Base-by-base conservation (phyloP, 1,140 invertebrate species). In the Heliconius nattereri region DNA sequence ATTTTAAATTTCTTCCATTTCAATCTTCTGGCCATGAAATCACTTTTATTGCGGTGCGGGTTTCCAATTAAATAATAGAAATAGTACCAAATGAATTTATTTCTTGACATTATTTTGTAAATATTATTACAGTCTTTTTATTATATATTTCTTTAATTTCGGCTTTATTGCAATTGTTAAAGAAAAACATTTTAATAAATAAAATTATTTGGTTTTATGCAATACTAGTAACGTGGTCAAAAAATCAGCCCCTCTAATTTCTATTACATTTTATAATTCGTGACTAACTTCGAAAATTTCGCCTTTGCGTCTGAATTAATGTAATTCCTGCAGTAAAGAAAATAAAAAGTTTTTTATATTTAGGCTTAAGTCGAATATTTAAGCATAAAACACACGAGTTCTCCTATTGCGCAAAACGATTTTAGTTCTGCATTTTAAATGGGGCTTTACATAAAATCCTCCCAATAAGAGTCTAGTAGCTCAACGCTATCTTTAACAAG, bases 51-150 rank as follows among this genome's bases (percentile, higher is more conserved):
- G 84, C 87, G 83, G 84, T 85, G 86, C 83, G 85, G 90, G 89
- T 86, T 87, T 90, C 86, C 88, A 91, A 92, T 92, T 90, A 90
- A 91, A 90, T 77, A 85, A 84, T 85, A 86, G 79, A 88, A 85
- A 83, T 86, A 81, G 83, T 86, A 85, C 87, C 89, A 90, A 90
- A 90, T 90, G 90, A 86, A 76, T 66, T 66, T 66, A 19, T 2
- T 66, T 66, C 26, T 23, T 11, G 54, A 23, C 9, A 57, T 23
- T 57, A 23, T 57, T 57, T 57, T 23, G n/a, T 57, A 23, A 57
- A 57, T 57, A 52, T 19, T 5, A 52, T 52, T 7, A 52, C 2
- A 52, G 49, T 19, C 16, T 8, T 52, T 52, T 52, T 19, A 52
- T 52, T 52, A 20, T 52, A 20, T 52, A 20, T 20, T 1, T 49